Percentiles rank a stretch among this genome's conserved stretches.
Conservation (phyloP, 1,140 invertebrate species). For the Samia ricini region DNA sequence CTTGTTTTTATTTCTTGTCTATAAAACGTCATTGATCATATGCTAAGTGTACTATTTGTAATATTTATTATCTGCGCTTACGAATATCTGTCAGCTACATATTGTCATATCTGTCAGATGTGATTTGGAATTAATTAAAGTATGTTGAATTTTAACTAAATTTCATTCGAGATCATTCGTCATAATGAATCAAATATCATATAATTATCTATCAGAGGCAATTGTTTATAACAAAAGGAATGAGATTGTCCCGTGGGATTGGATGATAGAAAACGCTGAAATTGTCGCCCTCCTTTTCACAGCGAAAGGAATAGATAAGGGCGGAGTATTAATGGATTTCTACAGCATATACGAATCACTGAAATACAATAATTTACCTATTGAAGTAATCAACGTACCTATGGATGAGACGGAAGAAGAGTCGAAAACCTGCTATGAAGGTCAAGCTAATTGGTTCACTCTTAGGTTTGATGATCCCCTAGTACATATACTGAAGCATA, state of each 20-base stretch:
- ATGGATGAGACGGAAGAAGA: slow-evolving; percentile 50
- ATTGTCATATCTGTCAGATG: too few species aligned
- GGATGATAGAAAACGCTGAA: slow-evolving; percentile 51
- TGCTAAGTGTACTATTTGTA: too few species aligned
- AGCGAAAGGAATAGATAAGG: slow-evolving; percentile 44
- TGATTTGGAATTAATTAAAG: neutral
- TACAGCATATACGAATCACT: slow-evolving; percentile 58
- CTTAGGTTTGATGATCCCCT: slow-evolving; percentile 50
- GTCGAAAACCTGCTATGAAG: slow-evolving; percentile 35
- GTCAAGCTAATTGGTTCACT: slow-evolving; percentile 67
- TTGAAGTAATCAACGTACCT: slow-evolving; percentile 64
- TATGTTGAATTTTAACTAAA: neutral
- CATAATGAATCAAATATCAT: slow-evolving; percentile 9
- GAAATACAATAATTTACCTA: slow-evolving; percentile 51
- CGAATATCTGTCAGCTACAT: too few species aligned
- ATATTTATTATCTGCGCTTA: too few species aligned
- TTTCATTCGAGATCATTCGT: neutral
- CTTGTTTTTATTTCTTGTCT: too few species aligned
- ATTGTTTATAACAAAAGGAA: slow-evolving; percentile 51
- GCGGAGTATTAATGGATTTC: slow-evolving; percentile 50
- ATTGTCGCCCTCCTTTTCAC: slow-evolving; percentile 51
- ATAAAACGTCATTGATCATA: too few species aligned
- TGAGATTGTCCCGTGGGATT: slow-evolving; percentile 32
- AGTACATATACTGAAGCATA: slow-evolving; percentile 42
- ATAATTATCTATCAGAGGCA: slow-evolving; percentile 51